Base-by-base conservation (phyloP, 2,113 vertebrate species). In the Hyperoodon ampullatus region DNA sequence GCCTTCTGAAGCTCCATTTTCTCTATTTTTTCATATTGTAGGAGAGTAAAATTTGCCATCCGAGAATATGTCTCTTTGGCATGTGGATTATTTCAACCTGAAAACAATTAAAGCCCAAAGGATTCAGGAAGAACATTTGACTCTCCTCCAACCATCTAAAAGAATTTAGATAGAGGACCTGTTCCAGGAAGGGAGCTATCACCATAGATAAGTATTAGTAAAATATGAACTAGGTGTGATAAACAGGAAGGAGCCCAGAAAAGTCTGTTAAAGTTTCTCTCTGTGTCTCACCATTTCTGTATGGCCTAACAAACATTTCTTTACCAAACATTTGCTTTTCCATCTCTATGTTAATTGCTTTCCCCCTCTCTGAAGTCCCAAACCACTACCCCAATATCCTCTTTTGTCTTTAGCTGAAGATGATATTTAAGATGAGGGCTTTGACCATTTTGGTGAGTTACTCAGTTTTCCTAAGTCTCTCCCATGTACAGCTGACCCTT, bases 21-120 rank as follows among this genome's bases (percentile, higher is more conserved):
- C 44, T 55, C 28, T 92, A 2, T 80, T 95, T 81, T 94, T 80
- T 96, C 47, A 94, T 85, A 74, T 33, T 42, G 53, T 58, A 58
- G 21, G n/a, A n/a, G 33, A 58, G 33, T 21, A 80, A 58, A 80
- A 80, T 80, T 39, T 80, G 21, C 77, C 77, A 58, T 24, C n/a
- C 0, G 10, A 35, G 24, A 80, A 58, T 53, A 58, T 58, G 53
- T 80, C 53, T 23, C 50, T 80, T 55, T 58, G n/a, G 53, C 33
- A 21, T 58, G n/a, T 35, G 21, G 12, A 35, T 58, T 58, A 80
- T 80, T 80, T 80, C n/a, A 15, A 39, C 21, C n/a, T 26, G 77
- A 80, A 80, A 80, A 58, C 1, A 1, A 24, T 58, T 53, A 80
- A 80, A 58, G 77, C 21, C 53, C 13, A 58, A 80, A 35, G 24